Evolutionary conservation across 2,888 invertebrate genomes (phyloP).

Genomic region (Zaprionus lineosus): DNA sequence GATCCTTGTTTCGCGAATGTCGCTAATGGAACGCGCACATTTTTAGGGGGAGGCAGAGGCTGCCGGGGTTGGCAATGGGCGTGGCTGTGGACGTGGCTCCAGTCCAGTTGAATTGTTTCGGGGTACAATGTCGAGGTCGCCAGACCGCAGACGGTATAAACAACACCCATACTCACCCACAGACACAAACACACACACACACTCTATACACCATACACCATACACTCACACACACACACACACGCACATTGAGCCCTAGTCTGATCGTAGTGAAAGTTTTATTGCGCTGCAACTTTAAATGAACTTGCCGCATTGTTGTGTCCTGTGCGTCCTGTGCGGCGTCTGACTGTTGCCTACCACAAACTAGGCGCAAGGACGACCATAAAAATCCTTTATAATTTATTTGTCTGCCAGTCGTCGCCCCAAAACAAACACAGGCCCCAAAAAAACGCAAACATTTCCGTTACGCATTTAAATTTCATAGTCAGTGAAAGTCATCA

Average conservation of each 20-base stretch:
- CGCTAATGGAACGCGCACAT: constrained; percentile 43
- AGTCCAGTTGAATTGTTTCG: no score
- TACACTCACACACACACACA: constrained; percentile 5
- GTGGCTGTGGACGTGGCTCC: no score
- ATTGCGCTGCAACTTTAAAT: constrained; percentile 63
- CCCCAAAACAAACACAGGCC: constrained; percentile 23
- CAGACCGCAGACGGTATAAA: constrained; percentile 80
- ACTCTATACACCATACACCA: constrained; percentile 62
- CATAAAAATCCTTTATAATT: constrained; percentile 71
- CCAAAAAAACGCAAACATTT: constrained; percentile 60
- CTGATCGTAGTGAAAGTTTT: constrained; percentile 66
- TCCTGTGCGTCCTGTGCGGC: constrained; percentile 25
- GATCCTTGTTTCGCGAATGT: constrained; percentile 4
- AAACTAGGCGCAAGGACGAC: constrained; percentile 73
- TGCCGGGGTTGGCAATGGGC: no score
- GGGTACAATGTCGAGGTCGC: constrained; percentile 66
- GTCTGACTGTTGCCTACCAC: constrained; percentile 60
- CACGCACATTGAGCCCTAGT: background rate
- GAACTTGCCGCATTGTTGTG: constrained; percentile 56
- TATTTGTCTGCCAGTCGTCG: constrained; percentile 67
- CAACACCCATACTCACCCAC: constrained; percentile 46
- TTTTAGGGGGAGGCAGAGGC: constrained; percentile 64
- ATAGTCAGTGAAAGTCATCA: constrained; percentile 80
- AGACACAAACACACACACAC: constrained; percentile 31
- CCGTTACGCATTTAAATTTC: constrained; percentile 79